Evolutionary conservation across 2,888 invertebrate species (phyloP).

Genomic region (Erebia aethiops): DNA sequence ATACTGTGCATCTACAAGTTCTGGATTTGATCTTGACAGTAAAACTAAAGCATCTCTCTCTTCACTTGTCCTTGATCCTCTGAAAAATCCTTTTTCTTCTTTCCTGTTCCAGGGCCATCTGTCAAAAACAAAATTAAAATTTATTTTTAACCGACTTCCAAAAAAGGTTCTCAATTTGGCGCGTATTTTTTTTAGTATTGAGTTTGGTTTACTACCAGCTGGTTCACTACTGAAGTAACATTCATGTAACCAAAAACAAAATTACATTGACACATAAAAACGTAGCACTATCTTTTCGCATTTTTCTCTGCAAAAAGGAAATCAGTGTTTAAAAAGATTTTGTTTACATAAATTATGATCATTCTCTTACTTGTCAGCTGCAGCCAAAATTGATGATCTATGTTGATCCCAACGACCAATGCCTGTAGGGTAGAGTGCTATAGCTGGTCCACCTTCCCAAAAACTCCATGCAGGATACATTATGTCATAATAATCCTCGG

Average conservation of each 20-base stretch:
- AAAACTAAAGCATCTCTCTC: slow-evolving; percentile 94
- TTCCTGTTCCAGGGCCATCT: slow-evolving; percentile 91
- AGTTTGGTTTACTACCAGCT: not conserved
- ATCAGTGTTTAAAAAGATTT: not conserved
- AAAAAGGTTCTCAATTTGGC: too few species aligned
- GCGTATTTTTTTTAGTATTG: not conserved
- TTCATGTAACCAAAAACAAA: not conserved
- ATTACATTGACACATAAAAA: too few species aligned
- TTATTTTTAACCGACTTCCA: too few species aligned
- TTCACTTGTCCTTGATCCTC: slow-evolving; percentile 96
- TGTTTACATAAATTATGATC: not conserved
- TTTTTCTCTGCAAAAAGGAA: not conserved
- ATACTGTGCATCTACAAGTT: slow-evolving; percentile 95
- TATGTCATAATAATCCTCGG: slow-evolving; percentile 92
- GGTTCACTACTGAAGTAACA: not conserved
- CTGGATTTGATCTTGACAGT: slow-evolving; percentile 88
- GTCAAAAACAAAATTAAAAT: not conserved
- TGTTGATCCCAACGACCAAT: slow-evolving; percentile 97
- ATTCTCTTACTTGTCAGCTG: slow-evolving; percentile 78
- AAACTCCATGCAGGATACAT: slow-evolving; percentile 99
- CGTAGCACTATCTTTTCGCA: not conserved
- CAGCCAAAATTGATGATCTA: slow-evolving; percentile 86
- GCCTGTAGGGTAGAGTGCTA: slow-evolving; percentile 95
- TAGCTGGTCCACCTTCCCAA: slow-evolving; percentile 99
- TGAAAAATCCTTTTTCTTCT: slow-evolving; percentile 89